Evolutionary conservation across 2,888 invertebrate genomes (phyloP), one percentile per base, ranked within the genome.

Genomic region (Nymphalis c-album): DNA sequence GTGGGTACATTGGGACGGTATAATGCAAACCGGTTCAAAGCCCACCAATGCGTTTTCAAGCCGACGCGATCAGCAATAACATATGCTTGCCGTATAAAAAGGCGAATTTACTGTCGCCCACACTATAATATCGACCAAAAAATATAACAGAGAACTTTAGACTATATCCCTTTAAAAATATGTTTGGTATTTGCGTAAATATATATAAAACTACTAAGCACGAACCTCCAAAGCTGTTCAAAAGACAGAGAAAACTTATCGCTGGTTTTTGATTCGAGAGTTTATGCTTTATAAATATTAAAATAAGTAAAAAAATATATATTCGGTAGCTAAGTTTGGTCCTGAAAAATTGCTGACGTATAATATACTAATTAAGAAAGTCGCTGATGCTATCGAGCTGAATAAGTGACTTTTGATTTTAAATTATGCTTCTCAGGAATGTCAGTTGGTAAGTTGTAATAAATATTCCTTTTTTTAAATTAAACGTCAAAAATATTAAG

Each of bases 31-130:
- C 88, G 88, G 88, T 89, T 76, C 46, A 68, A n/a, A 72, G 82
- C 83, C 88, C 90, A 87, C 88, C 86, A 84, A 81, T 84, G 88
- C 82, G 83, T 83, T 83, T 82, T 84, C 82, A 83, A 84, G 78
- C 77, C 74, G 76, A 75, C 75, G 74, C 78, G 73, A 75, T 78
- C 76, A 76, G 77, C 79, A 78, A 82, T 81, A 87, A 87, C 87
- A 89, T 80, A 87, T 86, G 89, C 87, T 86, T 76, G 77, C 76
- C 74, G 76, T 79, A 82, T 78, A 79, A 77, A 79, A 78, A 77
- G 77, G 74, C 75, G 75, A 78, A 71, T 75, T 77, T 75, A 76
- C 74, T 73, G 72, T 72, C 74, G 68, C 74, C 74, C 74, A 74
- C 77, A 64, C 70, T 65, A 72, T 72, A 70, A 71, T 64, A 60